Percentiles rank a stretch among this genome's conserved stretches.
These are phyloP conservation scores for Otus sunia DNA, from an alignment of 2,113 vertebrate species.

Conservation along the genomic window DNA sequence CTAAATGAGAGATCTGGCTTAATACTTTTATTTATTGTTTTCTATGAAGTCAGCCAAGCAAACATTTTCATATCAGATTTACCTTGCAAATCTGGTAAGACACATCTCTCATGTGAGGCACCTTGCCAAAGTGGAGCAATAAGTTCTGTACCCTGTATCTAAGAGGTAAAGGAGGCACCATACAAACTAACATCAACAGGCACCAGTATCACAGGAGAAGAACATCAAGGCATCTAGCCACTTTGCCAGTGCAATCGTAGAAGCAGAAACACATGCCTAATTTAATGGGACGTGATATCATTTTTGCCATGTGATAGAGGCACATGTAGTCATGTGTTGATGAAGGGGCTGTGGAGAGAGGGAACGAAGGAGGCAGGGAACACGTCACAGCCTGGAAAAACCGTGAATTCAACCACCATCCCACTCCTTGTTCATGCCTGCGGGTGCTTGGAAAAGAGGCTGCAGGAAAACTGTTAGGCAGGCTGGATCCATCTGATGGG, in stretches of 20 bases:
- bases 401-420: neutral
- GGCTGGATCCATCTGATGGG: neutral
- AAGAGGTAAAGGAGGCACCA: neutral
- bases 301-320: neutral
- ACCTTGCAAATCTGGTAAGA: neutral
- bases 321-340: neutral
- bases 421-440: neutral
- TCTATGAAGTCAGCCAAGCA: neutral
- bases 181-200: neutral
- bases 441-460: neutral
- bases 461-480: neutral
- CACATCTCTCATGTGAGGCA: neutral
- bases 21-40: neutral
- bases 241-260: neutral
- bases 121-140: neutral
- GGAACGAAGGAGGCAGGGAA: neutral
- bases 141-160: neutral
- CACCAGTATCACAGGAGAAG: neutral
- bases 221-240: neutral
- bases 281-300: neutral
- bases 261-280: neutral
- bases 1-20: neutral
- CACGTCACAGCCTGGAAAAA: neutral
- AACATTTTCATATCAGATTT: neutral
- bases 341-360: neutral